Base-by-base conservation (phyloP, 2,888 invertebrate genomes). In the Incurvaria masculella region DNA sequence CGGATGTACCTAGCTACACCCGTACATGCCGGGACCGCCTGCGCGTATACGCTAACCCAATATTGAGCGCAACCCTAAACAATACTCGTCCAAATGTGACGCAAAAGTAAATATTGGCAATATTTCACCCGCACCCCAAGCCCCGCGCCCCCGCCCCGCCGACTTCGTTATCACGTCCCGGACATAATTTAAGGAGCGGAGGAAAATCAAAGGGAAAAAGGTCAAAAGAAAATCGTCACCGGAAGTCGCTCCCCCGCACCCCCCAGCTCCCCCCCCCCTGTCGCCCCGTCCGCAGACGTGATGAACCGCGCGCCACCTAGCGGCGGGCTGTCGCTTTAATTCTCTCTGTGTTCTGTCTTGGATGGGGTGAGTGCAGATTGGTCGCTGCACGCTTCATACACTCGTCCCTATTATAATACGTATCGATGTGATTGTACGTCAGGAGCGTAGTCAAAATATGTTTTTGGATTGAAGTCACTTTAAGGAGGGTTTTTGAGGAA, bases 121-220 rank as follows among this genome's bases (percentile, higher is more conserved):
- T 41, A 41, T 41, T 41, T 41, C 41, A 41, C 38, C 53, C 52
- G 55, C 52, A 51, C 54, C 50, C 48, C 45, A 42, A 51, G 54
- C 51, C 49, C 47, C 53, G 47, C 18, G 39, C 40, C 45, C 20
- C 21, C 38, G 47, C 44, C 41, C 48, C 51, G 43, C 27, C 40
- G 33, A 44, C 49, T 62, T 68, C 69, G 72, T 46, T 40, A 74
- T 72, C 75, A 75, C 75, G 73, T 72, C 62, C 69, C 64, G 68
- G 66, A 74, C 72, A 74, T 75, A 72, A 74, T 74, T 75, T 74
- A 73, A 72, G 72, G 49, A 48, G 51, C 45, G 40, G 47, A 52
- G 44, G 14, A 27, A 45, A 33, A 20, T 33, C 20, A 38, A 21
- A 20, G 27, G 14, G 33, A 33, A 41, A 41, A 21, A 21, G 21